Conservation (phyloP, 2,888 invertebrate species). For the Limnephilus rhombicus region DNA sequence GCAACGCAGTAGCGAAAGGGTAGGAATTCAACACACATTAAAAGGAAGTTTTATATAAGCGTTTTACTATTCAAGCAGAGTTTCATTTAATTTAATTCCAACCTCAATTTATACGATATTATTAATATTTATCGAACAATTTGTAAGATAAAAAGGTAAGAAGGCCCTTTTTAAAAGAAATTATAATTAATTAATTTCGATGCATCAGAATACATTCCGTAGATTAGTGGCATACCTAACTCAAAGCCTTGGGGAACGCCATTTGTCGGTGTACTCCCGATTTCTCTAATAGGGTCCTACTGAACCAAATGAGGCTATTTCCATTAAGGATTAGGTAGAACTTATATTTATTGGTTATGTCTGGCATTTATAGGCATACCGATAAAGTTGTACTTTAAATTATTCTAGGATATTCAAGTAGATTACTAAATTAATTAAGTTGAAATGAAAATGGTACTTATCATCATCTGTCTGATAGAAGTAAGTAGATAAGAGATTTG, state of each 20-base stretch:
- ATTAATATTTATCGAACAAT: neutral
- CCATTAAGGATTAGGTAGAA: neutral
- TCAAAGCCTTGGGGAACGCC: neutral
- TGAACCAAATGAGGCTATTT: neutral
- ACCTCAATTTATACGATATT: neutral
- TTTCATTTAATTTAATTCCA: neutral
- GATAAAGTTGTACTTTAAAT: neutral
- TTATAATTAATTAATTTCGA: neutral
- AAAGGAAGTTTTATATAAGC: too few species aligned
- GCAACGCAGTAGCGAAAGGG: neutral
- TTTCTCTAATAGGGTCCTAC: neutral
- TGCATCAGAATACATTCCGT: neutral
- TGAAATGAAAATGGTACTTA: neutral
- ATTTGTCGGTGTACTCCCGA: neutral
- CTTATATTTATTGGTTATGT: neutral
- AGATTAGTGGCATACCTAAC: neutral
- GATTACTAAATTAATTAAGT: neutral
- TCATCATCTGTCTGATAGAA: neutral
- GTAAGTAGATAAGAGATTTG: neutral
- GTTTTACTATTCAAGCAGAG: neutral
- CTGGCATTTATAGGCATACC: neutral
- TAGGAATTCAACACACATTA: neutral
- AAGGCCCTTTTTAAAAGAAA: neutral
- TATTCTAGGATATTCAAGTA: neutral
- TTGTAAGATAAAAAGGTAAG: neutral